Conservation (phyloP, 1,140 invertebrate genomes). For the Triops longicaudatus region DNA sequence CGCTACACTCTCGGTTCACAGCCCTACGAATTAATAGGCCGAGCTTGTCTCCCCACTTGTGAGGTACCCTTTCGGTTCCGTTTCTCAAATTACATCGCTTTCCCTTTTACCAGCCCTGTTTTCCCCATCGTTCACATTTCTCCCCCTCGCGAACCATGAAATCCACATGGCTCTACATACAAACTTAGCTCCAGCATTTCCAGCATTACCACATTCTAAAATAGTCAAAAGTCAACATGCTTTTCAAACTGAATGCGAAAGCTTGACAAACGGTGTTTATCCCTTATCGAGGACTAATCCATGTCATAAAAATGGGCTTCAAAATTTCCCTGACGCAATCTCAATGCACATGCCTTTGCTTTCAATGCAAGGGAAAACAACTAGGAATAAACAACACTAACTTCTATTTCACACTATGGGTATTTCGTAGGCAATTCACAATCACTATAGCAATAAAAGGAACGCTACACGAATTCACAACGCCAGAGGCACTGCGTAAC, state of each 20-base stretch:
- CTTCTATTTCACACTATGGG: not conserved
- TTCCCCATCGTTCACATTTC: not conserved
- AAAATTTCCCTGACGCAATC: not conserved
- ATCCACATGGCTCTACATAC: constrained; percentile 7
- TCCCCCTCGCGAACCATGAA: constrained; percentile 9
- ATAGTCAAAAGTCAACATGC: not conserved
- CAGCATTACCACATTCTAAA: not conserved
- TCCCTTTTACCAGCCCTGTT: constrained; percentile 1
- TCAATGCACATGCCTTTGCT: not conserved
- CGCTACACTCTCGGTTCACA: not conserved
- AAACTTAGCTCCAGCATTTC: not conserved
- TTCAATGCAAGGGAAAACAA: not conserved
- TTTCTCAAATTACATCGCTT: constrained; percentile 8
- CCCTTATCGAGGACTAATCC: too few relatives aligned
- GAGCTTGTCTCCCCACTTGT: not conserved
- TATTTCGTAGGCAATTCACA: too few relatives aligned
- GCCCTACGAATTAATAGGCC: not conserved
- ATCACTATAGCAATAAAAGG: too few relatives aligned
- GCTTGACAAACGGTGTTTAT: too few relatives aligned
- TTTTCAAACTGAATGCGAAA: not conserved
- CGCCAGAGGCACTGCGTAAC: not conserved
- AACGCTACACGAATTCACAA: too few relatives aligned
- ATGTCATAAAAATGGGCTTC: not conserved
- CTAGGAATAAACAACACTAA: not conserved
- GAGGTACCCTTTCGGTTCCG: not conserved